Evolutionary conservation across 1,140 invertebrate genomes (phyloP), one percentile per base, ranked within the genome.

Genomic region (Chironomus tepperi): DNA sequence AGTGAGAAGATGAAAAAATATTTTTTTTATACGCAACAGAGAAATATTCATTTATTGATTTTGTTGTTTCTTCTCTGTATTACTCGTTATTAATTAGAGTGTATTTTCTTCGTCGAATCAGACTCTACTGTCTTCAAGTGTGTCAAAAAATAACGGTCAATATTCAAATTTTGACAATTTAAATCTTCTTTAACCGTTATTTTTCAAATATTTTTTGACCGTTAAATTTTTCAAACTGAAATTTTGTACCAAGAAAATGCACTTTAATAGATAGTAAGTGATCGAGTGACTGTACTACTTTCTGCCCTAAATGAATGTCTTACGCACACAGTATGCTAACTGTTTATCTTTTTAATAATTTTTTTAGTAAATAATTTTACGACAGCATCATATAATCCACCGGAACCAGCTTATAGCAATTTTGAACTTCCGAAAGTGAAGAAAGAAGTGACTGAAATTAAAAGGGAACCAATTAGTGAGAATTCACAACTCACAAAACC

Each of bases 341-440:
- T 5, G 12, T 57, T 57, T 57, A 15, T 57, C n/a, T 12, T 57
- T 57, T 15, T 57, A n/a, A n/a, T 57, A 15, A 57, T 12, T n/a
- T n/a, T 57, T 57, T 12, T 57, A 57, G 47, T 57, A n/a, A 57
- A 57, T 57, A 57, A 57, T 15, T 57, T 57, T n/a, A n/a, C 47
- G 15, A n/a, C 47, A 12, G 12, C n/a, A 57, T 70, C 65, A 70
- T 70, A 70, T 18, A 18, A 70, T 18, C 65, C 65, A 18, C 19
- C 16, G n/a, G 65, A 70, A 70, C 65, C 65, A 70, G 18, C 6
- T 7, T 10, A 19, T 12, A 70, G 65, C 16, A 57, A 10, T n/a
- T 21, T 70, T 19, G 65, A 21, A 15, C 47, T 21, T 19, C 10
- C 18, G 65, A 70, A 70, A 18, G 18, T 21, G 3, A 70, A 70